A percentile compares a stretch with the other conserved stretches of the same genome.
phyloP scores from a whole-genome alignment of 2,113 vertebrate genomes.

The Scophthalmus maximus region DNA sequence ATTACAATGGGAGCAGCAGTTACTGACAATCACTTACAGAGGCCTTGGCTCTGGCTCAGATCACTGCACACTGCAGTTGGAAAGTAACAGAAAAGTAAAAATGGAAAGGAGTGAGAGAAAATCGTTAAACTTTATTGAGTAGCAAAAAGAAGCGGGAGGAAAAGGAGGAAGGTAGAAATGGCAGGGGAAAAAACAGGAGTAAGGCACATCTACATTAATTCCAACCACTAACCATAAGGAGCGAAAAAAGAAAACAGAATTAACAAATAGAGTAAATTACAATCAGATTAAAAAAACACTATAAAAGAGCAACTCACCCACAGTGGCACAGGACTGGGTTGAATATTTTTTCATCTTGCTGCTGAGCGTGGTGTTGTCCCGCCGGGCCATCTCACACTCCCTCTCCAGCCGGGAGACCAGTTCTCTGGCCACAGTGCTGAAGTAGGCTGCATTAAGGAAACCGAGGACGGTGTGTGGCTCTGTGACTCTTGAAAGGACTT shows the following conservation, averaged over 20 bases:
- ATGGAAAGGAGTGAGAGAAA: slow-evolving; percentile 10
- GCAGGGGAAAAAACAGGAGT: slow-evolving; percentile 9
- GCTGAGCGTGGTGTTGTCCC: slow-evolving; percentile 83
- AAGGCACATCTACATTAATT: neutral
- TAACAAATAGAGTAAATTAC: neutral
- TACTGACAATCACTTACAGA: slow-evolving; percentile 62
- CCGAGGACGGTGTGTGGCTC: slow-evolving; percentile 82
- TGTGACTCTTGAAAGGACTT: slow-evolving; percentile 81
- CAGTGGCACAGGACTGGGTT: slow-evolving; percentile 83
- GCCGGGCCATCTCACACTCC: slow-evolving; percentile 87
- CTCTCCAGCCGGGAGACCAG: slow-evolving; percentile 86
- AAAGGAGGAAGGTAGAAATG: slow-evolving; percentile 12
- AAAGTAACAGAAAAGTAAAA: slow-evolving; percentile 42
- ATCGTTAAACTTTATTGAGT: slow-evolving; percentile 24
- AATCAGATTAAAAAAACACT: neutral
- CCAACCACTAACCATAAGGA: neutral
- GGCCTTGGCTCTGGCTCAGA: slow-evolving; percentile 52
- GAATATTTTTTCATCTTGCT: slow-evolving; percentile 85
- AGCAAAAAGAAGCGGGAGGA: slow-evolving; percentile 3
- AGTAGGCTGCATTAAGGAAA: slow-evolving; percentile 91
- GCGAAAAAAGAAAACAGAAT: neutral
- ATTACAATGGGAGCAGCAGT: slow-evolving; percentile 57
- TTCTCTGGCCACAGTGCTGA: slow-evolving; percentile 87
- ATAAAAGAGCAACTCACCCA: slow-evolving; percentile 69
- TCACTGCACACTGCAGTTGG: slow-evolving; percentile 29